Conservation (phyloP, 2,888 invertebrate species). For the Heterodera filipjevi region DNA sequence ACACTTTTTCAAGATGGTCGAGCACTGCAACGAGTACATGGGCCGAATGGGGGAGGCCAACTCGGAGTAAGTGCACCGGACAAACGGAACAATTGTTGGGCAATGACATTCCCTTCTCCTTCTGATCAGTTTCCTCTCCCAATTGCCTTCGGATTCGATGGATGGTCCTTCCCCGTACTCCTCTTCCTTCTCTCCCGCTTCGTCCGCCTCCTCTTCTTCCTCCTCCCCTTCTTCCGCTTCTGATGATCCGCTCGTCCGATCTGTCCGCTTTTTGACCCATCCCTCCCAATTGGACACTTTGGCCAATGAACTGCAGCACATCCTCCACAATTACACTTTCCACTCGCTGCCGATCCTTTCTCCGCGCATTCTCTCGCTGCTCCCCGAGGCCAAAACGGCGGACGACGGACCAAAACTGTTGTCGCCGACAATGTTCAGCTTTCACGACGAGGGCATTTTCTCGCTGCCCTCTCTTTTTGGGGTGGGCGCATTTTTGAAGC, state of each 20-base stretch:
- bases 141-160: not conserved
- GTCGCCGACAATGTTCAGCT: constrained; percentile 31
- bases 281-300: not conserved
- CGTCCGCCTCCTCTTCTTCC: too few relatives aligned
- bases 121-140: not conserved
- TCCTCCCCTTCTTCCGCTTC: too few relatives aligned
- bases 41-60: constrained; percentile 29
- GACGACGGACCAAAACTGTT: constrained; percentile 18
- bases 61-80: constrained; percentile 11
- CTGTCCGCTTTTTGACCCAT: constrained; percentile 10
- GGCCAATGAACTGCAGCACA: constrained; percentile 24
- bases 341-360: constrained; percentile 31
- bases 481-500: too few relatives aligned
- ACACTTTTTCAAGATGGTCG: constrained; percentile 28
- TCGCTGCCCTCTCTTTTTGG: constrained; percentile 30
- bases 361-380: constrained; percentile 20
- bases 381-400: constrained; percentile 16
- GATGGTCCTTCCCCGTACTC: not conserved
- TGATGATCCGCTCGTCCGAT: not conserved
- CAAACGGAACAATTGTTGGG: not conserved
- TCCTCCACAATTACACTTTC: constrained; percentile 26
- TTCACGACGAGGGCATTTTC: constrained; percentile 35
- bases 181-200: too few relatives aligned
- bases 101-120: not conserved
- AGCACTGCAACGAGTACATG: constrained; percentile 31